Evolutionary conservation across 2,888 invertebrate genomes (phyloP).

Genomic region (Craniophora ligustri): DNA sequence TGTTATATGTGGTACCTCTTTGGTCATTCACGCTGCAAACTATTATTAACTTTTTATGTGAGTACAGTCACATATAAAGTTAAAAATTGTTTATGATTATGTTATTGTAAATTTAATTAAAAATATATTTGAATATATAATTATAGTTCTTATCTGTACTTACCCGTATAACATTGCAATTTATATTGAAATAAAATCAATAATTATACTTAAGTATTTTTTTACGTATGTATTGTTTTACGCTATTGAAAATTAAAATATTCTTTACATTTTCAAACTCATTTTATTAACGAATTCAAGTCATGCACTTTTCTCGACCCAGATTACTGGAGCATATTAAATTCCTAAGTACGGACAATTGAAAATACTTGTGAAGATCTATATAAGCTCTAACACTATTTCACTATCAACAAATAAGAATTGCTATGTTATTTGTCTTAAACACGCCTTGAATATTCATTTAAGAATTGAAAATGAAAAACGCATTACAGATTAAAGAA

Average conservation of each 20-base stretch:
- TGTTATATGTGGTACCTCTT: too few species aligned
- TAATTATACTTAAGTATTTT: too few species aligned
- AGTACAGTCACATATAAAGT: too few species aligned
- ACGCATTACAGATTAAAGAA: background rate
- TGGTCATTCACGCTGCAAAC: too few species aligned
- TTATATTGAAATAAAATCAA: too few species aligned
- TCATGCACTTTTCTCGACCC: constrained; percentile 35
- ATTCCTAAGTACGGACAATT: constrained; percentile 48
- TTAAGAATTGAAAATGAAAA: background rate
- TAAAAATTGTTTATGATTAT: too few species aligned
- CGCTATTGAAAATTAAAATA: background rate
- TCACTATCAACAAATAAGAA: background rate
- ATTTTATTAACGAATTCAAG: constrained; percentile 12
- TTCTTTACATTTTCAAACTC: constrained; percentile 10
- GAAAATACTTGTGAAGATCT: constrained; percentile 43
- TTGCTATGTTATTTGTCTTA: background rate
- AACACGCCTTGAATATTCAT: background rate
- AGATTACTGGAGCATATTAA: constrained; percentile 49
- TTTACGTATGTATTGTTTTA: too few species aligned
- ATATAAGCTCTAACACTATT: constrained; percentile 9
- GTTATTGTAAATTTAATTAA: too few species aligned
- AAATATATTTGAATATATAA: too few species aligned
- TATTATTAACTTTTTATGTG: too few species aligned
- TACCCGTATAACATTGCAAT: too few species aligned
- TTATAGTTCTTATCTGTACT: too few species aligned